These are phyloP conservation scores for Leucophenga montana DNA, from an alignment of 2,888 invertebrate species.

Conservation along the genomic window DNA sequence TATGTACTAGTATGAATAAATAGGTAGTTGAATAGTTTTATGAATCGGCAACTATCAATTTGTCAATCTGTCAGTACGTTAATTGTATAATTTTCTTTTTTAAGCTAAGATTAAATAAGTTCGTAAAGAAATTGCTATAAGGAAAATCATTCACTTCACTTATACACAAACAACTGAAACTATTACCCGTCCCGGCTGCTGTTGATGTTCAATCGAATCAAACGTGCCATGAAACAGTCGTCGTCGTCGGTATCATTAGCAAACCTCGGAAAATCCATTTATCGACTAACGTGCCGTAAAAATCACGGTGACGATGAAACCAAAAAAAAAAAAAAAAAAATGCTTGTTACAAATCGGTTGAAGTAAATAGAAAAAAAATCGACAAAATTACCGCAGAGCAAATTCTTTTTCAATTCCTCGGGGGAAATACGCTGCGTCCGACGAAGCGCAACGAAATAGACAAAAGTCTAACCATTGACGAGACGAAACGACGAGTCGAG, in stretches of 20 bases:
- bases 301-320: conserved; percentile 5
- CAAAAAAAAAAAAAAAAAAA: background rate
- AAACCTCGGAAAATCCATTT: no score
- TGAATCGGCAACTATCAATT: no score
- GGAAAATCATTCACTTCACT: no score
- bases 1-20: no score
- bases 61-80: no score
- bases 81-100: no score
- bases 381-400: background rate
- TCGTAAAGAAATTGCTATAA: no score
- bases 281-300: conserved; percentile 9
- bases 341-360: background rate
- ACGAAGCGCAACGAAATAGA: no score
- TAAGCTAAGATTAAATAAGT: no score
- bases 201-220: conserved; percentile 46
- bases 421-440: background rate
- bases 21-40: no score
- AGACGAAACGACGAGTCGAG: no score
- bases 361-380: background rate
- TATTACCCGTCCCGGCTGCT: conserved; percentile 6
- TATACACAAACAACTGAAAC: no score
- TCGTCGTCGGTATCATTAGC: conserved; percentile 44
- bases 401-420: conserved; percentile 4
- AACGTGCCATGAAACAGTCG: conserved; percentile 29
- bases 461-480: background rate